These are phyloP conservation scores for Mnemiopsis leidyi DNA, from an alignment of 37 sponge, comb jelly and placozoan genomes.

Conservation along the genomic window DNA sequence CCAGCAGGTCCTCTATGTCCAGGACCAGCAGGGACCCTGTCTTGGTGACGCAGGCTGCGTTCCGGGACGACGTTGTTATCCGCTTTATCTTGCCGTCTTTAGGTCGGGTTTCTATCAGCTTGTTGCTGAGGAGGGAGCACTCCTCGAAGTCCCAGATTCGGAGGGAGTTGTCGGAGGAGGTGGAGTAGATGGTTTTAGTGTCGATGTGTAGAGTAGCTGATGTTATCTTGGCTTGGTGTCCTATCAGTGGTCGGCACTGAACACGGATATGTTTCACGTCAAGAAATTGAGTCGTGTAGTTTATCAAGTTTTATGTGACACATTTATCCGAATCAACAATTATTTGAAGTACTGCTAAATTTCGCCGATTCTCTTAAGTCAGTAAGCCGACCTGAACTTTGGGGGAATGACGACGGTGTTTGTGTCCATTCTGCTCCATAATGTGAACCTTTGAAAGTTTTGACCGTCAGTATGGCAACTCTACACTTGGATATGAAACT, in stretches of 20 bases:
- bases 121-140: slow-evolving; percentile 43
- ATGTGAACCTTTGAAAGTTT: no score
- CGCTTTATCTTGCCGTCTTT: not conserved
- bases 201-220: slow-evolving; percentile 46
- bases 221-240: slow-evolving; percentile 45
- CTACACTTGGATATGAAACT: no score
- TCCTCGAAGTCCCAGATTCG: slow-evolving; percentile 61
- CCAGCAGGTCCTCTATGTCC: slow-evolving; percentile 24
- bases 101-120: not conserved
- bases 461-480: no score
- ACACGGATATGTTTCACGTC: no score
- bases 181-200: slow-evolving; percentile 63
- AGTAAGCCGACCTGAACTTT: not conserved
- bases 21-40: slow-evolving; percentile 22
- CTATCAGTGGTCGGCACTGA: slow-evolving; percentile 51
- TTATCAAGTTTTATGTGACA: no score
- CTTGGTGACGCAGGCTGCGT: not conserved
- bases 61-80: slow-evolving; percentile 19
- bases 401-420: not conserved
- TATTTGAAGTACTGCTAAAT: no score
- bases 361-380: no score
- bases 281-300: no score
- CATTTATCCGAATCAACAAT: no score
- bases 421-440: not conserved
- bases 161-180: slow-evolving; percentile 19